Base-by-base conservation (phyloP, 2,888 invertebrate genomes). In the Leptinotarsa haldemani region DNA sequence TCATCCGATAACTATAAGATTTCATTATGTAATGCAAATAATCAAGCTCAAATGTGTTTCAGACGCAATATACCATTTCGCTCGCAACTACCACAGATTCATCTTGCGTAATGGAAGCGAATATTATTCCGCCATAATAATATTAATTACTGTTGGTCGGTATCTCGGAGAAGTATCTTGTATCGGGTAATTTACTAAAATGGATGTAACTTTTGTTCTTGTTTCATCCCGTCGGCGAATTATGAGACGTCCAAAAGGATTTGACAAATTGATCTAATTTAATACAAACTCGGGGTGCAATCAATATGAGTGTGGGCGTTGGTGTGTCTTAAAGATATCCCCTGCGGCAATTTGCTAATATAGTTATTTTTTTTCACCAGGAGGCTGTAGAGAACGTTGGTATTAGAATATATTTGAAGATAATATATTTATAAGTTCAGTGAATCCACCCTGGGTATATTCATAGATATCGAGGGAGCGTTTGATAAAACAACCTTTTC, bases 221-320 rank as follows among this genome's bases (percentile, higher is more conserved):
- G 79, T 79, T 81, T 78, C 70, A 50, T 66, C 78, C 80, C 75
- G 75, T 73, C 76, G 79, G 81, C 80, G 80, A 81, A 82, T 82
- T 82, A 82, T 80, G 81, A 81, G 79, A 80, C 82, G 82, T 80
- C 82, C 80, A 78, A 81, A 82, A 79, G 79, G 80, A 80, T 81
- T 83, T 83, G 83, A 83, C 83, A 83, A 83, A 83, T 83, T 83
- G 83, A 83, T 83, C 83, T 83, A 82, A 83, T 83, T 82, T 83
- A 81, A 82, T 78, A 80, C 76, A 81, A 80, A 81, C 78, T 76
- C 76, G 70, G 77, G 74, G 74, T 73, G 78, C 77, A 82, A 82
- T 81, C 81, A 75, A 81, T 80, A 80, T 48, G 73, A 74, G 73
- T 70, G 69, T 68, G 74, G 78, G 70, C 76, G 61, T 61, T 16